Conservation (phyloP, 1,140 invertebrate species). For the Formica selysi region DNA sequence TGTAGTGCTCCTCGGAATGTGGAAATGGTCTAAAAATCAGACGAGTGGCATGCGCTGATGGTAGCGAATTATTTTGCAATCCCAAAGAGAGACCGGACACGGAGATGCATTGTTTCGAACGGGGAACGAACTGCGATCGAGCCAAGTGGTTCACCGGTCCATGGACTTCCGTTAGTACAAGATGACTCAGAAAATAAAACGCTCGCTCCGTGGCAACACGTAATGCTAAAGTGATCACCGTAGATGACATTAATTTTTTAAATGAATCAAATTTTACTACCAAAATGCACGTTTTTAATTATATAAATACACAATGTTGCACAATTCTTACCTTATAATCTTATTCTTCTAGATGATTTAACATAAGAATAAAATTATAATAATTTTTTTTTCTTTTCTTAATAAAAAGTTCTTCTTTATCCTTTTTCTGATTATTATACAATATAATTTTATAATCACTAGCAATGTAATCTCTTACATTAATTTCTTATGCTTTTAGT, state of each 20-base stretch:
- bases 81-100: slow-evolving; percentile 87
- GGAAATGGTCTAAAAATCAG: slow-evolving; percentile 81
- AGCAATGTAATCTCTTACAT: neutral
- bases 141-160: slow-evolving; percentile 91
- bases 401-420: neutral
- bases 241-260: slow-evolving; percentile 69
- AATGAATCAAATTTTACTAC: neutral
- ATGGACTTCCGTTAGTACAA: slow-evolving; percentile 88
- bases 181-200: slow-evolving; percentile 25
- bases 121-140: slow-evolving; percentile 86
- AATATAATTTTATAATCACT: neutral
- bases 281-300: neutral
- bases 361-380: neutral
- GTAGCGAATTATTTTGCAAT: slow-evolving; percentile 85
- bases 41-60: slow-evolving; percentile 86
- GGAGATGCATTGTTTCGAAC: slow-evolving; percentile 88
- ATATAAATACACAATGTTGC: neutral
- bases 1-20: slow-evolving; percentile 81
- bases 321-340: neutral
- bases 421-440: neutral
- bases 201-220: neutral
- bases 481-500: slow-evolving; percentile 85
- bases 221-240: slow-evolving; percentile 62
- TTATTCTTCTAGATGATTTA: neutral
- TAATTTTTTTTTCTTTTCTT: neutral